phyloP scores from a whole-genome alignment of 2,888 invertebrate species.

The Epistrophe grossulariae region DNA sequence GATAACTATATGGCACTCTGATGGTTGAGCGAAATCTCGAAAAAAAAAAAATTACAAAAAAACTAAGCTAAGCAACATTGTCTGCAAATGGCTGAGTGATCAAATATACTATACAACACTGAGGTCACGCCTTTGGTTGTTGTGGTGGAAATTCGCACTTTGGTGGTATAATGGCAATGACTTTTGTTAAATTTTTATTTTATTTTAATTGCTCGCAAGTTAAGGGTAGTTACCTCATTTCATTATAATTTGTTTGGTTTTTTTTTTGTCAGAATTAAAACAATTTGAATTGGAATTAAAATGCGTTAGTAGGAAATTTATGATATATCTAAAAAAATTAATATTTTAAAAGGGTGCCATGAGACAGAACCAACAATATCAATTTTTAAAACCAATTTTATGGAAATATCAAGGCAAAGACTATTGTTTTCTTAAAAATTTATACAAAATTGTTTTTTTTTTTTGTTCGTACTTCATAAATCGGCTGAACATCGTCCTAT shows the following conservation, averaged over 20 bases:
- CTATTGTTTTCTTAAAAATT: too few relatives aligned
- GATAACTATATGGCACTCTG: slow-evolving; percentile 30
- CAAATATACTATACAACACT: neutral
- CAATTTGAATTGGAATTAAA: neutral
- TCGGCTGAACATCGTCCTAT: too few relatives aligned
- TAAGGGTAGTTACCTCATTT: slow-evolving; percentile 14
- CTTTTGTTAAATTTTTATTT: neutral
- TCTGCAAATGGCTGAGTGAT: slow-evolving; percentile 34
- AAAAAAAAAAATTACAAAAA: neutral
- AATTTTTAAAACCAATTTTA: too few relatives aligned
- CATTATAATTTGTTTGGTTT: too few relatives aligned
- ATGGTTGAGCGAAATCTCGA: neutral
- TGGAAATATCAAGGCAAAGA: too few relatives aligned
- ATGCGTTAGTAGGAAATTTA: too few relatives aligned
- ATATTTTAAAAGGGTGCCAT: too few relatives aligned
- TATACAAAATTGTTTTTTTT: too few relatives aligned
- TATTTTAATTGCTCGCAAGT: slow-evolving; percentile 6
- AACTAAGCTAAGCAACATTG: slow-evolving; percentile 15
- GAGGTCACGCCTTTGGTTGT: slow-evolving; percentile 5
- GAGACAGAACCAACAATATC: too few relatives aligned
- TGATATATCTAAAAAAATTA: too few relatives aligned
- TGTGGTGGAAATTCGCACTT: neutral
- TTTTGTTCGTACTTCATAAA: too few relatives aligned
- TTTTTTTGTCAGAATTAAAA: neutral
- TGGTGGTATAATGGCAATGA: slow-evolving; percentile 17